Conservation (phyloP, 2,888 invertebrate species). For the Acanthosepion pharaonis region DNA sequence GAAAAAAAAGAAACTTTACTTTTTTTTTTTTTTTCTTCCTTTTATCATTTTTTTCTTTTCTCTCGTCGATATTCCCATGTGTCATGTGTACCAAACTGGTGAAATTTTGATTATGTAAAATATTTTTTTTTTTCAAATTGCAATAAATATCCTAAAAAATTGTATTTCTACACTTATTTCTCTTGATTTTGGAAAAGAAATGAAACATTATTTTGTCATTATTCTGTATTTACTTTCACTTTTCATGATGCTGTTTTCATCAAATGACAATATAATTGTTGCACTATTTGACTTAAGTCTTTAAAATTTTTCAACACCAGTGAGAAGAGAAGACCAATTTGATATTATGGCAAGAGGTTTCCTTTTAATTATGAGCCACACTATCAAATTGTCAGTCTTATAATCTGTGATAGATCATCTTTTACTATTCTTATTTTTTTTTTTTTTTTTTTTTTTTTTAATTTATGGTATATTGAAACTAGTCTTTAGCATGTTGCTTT, state of each 20-base stretch:
- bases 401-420: not conserved
- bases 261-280: not conserved
- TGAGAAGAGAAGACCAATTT: not conserved
- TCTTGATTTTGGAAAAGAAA: not conserved
- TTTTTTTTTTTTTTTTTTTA: no score
- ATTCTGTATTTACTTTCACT: not conserved
- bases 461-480: no score
- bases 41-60: conserved; percentile 18
- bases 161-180: conserved; percentile 15
- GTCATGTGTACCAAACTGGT: conserved; percentile 33
- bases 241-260: not conserved
- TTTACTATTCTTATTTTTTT: no score
- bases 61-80: conserved; percentile 33
- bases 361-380: not conserved
- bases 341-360: not conserved
- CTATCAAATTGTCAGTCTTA: not conserved
- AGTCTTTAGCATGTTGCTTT: no score
- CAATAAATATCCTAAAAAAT: conserved; percentile 33
- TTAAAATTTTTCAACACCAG: not conserved
- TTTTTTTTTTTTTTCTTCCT: not conserved
- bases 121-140: conserved; percentile 24
- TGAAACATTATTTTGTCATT: not conserved
- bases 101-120: conserved; percentile 33
- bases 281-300: not conserved
- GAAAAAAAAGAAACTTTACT: not conserved